A percentile compares a stretch with the other conserved stretches of the same genome.
phyloP scores from a whole-genome alignment of 2,113 vertebrate species.

The Petrocephalus microphthalmus region DNA sequence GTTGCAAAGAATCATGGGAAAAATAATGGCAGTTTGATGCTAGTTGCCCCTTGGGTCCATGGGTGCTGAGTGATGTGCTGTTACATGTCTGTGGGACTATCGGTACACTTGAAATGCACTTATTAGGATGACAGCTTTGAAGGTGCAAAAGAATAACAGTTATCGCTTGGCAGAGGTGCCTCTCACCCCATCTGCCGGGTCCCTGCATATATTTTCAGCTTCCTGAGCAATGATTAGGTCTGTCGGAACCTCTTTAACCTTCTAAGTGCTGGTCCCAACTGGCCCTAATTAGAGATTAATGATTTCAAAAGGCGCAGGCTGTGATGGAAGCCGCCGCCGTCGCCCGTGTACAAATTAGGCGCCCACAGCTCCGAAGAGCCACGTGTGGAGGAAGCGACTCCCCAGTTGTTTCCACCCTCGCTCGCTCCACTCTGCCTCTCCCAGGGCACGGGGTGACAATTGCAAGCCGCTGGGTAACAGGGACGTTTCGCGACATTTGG shows the following conservation, averaged over 20 bases:
- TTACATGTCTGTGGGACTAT: slow-evolving; percentile 85
- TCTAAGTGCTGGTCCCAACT: slow-evolving; percentile 95
- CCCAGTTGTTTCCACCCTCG: not conserved
- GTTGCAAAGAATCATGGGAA: slow-evolving; percentile 57
- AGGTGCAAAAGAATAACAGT: slow-evolving; percentile 93
- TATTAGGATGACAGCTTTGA: slow-evolving; percentile 94
- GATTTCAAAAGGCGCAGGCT: slow-evolving; percentile 91
- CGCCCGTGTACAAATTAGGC: slow-evolving; percentile 92
- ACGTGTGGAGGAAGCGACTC: slow-evolving; percentile 1
- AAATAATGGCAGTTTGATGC: slow-evolving; percentile 79
- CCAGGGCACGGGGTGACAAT: not conserved
- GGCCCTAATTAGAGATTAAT: slow-evolving; percentile 95
- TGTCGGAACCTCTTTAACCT: slow-evolving; percentile 96
- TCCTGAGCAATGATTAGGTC: slow-evolving; percentile 93
- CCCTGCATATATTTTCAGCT: slow-evolving; percentile 95
- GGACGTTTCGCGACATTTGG: not conserved
- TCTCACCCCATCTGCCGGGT: slow-evolving; percentile 90
- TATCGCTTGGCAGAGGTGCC: slow-evolving; percentile 88
- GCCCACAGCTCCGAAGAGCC: slow-evolving; percentile 78
- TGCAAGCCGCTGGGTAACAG: not conserved
- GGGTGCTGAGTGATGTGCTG: slow-evolving; percentile 81
- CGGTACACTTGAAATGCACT: slow-evolving; percentile 93
- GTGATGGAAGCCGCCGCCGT: slow-evolving; percentile 87
- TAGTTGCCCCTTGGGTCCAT: slow-evolving; percentile 72
- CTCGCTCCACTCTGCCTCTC: not conserved